Conservation (phyloP, 2,888 invertebrate species). For the Meliscaeva auricollis region DNA sequence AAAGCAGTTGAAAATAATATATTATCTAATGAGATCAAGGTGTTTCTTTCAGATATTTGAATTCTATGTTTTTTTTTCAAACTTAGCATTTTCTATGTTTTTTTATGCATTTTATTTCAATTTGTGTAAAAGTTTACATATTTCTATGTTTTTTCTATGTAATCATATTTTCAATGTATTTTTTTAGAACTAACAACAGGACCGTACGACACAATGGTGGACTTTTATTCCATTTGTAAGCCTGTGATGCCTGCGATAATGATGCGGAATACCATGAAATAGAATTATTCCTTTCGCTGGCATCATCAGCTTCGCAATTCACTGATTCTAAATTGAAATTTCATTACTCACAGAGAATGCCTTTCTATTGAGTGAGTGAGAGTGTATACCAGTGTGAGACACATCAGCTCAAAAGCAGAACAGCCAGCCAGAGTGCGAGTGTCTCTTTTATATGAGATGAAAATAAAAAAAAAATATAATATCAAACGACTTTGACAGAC, state of each 20-base stretch:
- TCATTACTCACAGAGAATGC: slow-evolving; percentile 72
- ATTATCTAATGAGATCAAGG: too few species aligned
- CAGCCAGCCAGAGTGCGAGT: not conserved
- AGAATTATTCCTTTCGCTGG: slow-evolving; percentile 70
- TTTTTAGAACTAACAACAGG: not conserved
- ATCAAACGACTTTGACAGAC: slow-evolving; percentile 43
- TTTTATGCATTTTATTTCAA: not conserved
- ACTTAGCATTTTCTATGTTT: not conserved
- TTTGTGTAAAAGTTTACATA: not conserved
- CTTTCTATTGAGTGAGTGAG: slow-evolving; percentile 47
- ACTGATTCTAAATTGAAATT: slow-evolving; percentile 73
- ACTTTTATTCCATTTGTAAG: not conserved
- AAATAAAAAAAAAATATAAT: slow-evolving; percentile 23
- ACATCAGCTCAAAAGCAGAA: too few species aligned
- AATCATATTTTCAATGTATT: not conserved
- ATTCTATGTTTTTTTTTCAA: not conserved
- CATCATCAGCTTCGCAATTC: slow-evolving; percentile 66
- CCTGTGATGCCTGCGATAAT: slow-evolving; percentile 57
- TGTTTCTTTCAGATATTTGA: not conserved
- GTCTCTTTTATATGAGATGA: slow-evolving; percentile 15
- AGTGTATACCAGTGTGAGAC: slow-evolving; percentile 1
- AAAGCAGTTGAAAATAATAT: too few species aligned
- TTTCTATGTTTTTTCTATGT: not conserved
- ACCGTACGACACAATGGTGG: not conserved
- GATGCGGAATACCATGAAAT: slow-evolving; percentile 75